Percentiles rank a stretch among this genome's conserved stretches.
phyloP scores from a whole-genome alignment of 2,113 vertebrate species.

The Paradoxurus hermaphroditus region DNA sequence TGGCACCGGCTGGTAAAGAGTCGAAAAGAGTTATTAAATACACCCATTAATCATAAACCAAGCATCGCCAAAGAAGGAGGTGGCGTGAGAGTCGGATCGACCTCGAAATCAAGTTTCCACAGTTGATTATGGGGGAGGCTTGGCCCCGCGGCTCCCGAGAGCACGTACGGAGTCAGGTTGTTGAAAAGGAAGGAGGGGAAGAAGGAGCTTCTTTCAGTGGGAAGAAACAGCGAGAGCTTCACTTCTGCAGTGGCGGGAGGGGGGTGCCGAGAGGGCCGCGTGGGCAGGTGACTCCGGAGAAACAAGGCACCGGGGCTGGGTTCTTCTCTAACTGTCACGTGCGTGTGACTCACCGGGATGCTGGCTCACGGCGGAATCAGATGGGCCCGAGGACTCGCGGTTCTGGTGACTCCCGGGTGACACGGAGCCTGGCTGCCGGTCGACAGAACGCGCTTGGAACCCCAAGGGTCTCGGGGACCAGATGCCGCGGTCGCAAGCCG shows the following conservation, averaged over 20 bases:
- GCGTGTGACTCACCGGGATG: background rate
- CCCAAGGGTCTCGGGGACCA: no score
- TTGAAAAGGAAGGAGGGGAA: background rate
- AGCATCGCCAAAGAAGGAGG: background rate
- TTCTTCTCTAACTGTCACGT: background rate
- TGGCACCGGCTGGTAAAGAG: background rate
- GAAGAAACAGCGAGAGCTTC: background rate
- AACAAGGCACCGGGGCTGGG: fast-evolving
- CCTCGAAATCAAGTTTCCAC: background rate
- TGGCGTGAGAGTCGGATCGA: background rate
- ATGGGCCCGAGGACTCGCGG: no score
- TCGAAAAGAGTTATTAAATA: background rate
- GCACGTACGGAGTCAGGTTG: background rate
- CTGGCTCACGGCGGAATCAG: background rate
- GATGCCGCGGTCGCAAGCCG: fast-evolving
- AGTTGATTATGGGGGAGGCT: background rate
- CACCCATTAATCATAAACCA: background rate
- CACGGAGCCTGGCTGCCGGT: no score
- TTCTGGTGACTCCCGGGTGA: no score
- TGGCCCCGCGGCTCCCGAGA: background rate
- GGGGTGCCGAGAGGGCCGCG: background rate
- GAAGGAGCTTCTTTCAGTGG: background rate
- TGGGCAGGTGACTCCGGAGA: background rate
- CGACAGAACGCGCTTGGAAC: background rate
- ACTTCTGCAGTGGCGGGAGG: background rate